These are phyloP conservation scores for Hassar affinis DNA, from an alignment of 2,113 vertebrate genomes.

Conservation along the genomic window DNA sequence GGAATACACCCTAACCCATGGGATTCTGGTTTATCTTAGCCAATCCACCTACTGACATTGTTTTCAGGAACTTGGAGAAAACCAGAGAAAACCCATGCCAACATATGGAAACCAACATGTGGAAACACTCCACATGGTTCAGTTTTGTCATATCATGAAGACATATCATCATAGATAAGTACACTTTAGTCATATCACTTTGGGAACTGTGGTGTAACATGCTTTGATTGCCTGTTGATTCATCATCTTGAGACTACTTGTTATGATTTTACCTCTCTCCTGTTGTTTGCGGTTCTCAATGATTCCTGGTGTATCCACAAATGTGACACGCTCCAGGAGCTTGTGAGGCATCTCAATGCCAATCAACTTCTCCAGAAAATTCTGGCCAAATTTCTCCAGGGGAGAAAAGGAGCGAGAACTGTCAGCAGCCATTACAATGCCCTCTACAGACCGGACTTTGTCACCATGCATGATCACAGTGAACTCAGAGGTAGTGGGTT, in stretches of 20 bases:
- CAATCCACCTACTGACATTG: background rate
- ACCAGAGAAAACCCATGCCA: background rate
- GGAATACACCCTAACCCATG: background rate
- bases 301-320: constrained; percentile 95
- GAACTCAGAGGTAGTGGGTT: constrained; percentile 97
- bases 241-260: background rate
- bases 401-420: constrained; percentile 93
- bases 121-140: background rate
- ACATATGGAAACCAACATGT: background rate
- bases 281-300: constrained; percentile 99
- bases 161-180: too few species aligned
- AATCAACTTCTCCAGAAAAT: constrained; percentile 94
- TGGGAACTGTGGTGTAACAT: background rate
- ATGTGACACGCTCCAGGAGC: constrained; percentile 91
- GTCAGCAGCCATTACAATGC: constrained; percentile 98
- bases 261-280: constrained; percentile 82
- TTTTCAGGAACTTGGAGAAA: background rate
- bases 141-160: background rate
- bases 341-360: constrained; percentile 97
- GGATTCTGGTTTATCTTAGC: background rate
- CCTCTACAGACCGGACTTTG: constrained; percentile 94
- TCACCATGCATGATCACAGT: constrained; percentile 96
- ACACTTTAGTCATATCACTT: background rate
- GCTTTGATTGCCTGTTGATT: background rate
- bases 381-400: constrained; percentile 97